Evolutionary conservation across 2,797 vertebrate species (phyloP), one percentile per base, ranked within the genome.

Genomic region (Acanthornis magna): DNA sequence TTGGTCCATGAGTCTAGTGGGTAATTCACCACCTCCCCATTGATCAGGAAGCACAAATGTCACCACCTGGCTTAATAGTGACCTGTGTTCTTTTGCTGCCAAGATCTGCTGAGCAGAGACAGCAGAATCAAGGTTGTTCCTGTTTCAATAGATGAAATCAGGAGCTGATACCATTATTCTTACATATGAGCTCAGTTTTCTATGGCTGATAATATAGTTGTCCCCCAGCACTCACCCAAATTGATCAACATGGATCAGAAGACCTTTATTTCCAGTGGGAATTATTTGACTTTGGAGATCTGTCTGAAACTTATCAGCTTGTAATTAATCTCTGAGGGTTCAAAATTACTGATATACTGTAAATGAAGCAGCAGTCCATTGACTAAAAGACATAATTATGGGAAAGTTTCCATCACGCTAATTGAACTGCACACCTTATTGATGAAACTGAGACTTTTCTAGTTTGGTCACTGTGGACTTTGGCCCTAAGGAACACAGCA

Each of bases 251-350:
- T 81, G 25, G n/a, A 62, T 75, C n/a, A 71, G 45, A 58, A 77
- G 34, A 68, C 10, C 38, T 45, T 67, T 73, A 57, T 73, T 91
- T 92, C 88, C 32, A 26, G 14, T 61, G 27, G 23, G 26, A 91
- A 85, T 60, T 76, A 60, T 80, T 91, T 92, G 58, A 50, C 45
- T 92, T 66, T 40, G 48, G 47, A 95, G 63, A 82, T 42, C 40
- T 76, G 26, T n/a, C 72, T 74, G 42, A 80, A 93, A 80, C 32
- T n/a, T 80, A 40, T 38, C 85, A 68, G 18, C 8, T 71, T 68
- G 18, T 72, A 91, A 91, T 93, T 90, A 90, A 90, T 88, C 61
- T 91, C 73, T 29, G 21, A 88, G 42, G 38, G 42, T 34, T 90
- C 47, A 88, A 75, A 86, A 76, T 79, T 93, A 85, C 82, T 80